Evolutionary conservation across 2,888 invertebrate genomes (phyloP).

Genomic region (Phasia obesa): DNA sequence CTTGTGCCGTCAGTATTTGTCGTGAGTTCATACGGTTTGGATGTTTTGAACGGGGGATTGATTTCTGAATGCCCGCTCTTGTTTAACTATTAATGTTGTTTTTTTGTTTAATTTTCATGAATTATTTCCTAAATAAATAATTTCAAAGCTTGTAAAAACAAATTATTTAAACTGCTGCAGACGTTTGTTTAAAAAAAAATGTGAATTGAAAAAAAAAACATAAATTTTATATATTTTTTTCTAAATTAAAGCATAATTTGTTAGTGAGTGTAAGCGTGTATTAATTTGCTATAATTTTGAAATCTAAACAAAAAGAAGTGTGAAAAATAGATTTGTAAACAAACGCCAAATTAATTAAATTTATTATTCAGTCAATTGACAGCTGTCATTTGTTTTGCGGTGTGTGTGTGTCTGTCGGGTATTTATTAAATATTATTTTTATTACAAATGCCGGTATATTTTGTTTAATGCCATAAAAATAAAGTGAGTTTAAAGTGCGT

Average conservation of each 20-base stretch:
- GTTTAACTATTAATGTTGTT: slow-evolving; percentile 24
- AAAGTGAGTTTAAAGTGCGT: not conserved
- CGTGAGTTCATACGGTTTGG: slow-evolving; percentile 67
- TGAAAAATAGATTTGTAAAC: slow-evolving; percentile 44
- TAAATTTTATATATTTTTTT: too few relatives aligned
- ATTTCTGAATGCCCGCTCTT: slow-evolving; percentile 3
- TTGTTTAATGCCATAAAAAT: not conserved
- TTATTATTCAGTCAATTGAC: slow-evolving; percentile 56
- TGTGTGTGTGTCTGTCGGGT: slow-evolving; percentile 3
- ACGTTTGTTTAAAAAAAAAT: not conserved
- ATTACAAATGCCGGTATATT: slow-evolving; percentile 37
- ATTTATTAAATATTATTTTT: slow-evolving; percentile 10
- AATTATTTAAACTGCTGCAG: slow-evolving; percentile 10
- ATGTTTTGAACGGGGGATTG: slow-evolving; percentile 28
- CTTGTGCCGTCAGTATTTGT: slow-evolving; percentile 64
- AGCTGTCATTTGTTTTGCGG: slow-evolving; percentile 54
- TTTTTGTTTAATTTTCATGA: slow-evolving; percentile 28
- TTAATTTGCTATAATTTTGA: slow-evolving; percentile 22
- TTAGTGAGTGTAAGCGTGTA: not conserved
- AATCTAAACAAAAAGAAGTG: slow-evolving; percentile 12
- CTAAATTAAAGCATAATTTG: not conserved
- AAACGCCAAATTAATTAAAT: slow-evolving; percentile 35
- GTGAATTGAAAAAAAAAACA: not conserved
- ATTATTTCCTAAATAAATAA: slow-evolving; percentile 10
- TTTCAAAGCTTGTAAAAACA: not conserved